phyloP scores from a whole-genome alignment of 2,113 vertebrate species.

The Cisticola juncidis region DNA sequence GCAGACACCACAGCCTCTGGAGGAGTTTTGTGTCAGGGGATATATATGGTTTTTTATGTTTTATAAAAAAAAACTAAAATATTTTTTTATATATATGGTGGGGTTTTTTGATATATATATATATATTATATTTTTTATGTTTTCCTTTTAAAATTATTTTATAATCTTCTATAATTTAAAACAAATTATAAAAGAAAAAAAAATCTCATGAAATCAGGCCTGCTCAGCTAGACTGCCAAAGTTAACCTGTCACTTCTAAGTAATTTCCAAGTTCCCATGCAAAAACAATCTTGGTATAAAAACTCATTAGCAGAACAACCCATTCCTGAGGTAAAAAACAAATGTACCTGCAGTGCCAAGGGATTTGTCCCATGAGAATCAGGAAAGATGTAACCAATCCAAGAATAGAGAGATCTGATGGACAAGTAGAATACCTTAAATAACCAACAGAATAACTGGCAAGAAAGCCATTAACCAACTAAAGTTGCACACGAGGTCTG shows the following conservation, averaged over 20 bases:
- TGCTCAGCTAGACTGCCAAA: background rate
- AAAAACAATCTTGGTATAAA: background rate
- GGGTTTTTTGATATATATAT: too few relatives aligned
- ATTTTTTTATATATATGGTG: too few relatives aligned
- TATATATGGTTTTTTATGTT: too few relatives aligned
- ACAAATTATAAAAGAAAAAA: background rate
- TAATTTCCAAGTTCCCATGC: background rate
- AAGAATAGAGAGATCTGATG: background rate
- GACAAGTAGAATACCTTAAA: background rate
- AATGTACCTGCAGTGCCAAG: background rate
- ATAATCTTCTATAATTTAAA: too few relatives aligned
- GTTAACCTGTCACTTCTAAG: background rate
- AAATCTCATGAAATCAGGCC: background rate
- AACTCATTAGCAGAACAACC: background rate
- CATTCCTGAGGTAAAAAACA: background rate
- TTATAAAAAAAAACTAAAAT: too few relatives aligned
- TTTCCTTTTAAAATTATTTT: too few relatives aligned
- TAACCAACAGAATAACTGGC: background rate
- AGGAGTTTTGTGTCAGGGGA: too few relatives aligned
- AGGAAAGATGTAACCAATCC: background rate
- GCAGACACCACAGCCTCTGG: background rate
- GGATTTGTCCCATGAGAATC: background rate
- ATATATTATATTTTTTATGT: too few relatives aligned
- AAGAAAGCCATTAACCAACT: too few relatives aligned
- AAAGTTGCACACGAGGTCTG: background rate